Evolutionary conservation across 2,113 vertebrate species (phyloP).

Genomic region (Polypterus bichir): DNA sequence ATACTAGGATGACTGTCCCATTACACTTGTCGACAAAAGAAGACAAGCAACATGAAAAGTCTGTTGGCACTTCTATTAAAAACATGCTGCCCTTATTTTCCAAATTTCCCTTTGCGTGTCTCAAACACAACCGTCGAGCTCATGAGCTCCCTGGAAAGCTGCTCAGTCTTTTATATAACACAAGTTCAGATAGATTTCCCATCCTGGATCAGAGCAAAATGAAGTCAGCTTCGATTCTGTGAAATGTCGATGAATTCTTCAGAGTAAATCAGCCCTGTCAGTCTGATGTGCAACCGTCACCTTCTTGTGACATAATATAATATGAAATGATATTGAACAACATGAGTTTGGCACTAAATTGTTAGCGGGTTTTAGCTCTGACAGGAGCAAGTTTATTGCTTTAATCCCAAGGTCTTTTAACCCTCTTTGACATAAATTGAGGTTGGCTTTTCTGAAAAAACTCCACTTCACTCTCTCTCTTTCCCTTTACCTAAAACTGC

Average conservation of each 20-base stretch:
- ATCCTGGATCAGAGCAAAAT: conserved; percentile 57
- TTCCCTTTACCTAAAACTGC: conserved; percentile 75
- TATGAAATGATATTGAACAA: conserved; percentile 97
- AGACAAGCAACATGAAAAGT: conserved; percentile 36
- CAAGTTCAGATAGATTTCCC: conserved; percentile 52
- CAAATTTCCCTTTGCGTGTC: conserved; percentile 13
- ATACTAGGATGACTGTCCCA: conserved; percentile 24
- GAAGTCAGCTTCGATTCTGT: conserved; percentile 73
- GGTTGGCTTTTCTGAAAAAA: conserved; percentile 82
- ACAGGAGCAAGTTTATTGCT: conserved; percentile 96
- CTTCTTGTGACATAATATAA: conserved; percentile 82
- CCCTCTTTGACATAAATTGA: conserved; percentile 97
- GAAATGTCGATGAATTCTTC: conserved; percentile 77
- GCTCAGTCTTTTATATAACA: conserved; percentile 18
- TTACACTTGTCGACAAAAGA: conserved; percentile 30
- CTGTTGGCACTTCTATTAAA: conserved; percentile 14
- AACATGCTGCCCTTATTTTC: conserved; percentile 19
- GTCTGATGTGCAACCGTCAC: conserved; percentile 86
- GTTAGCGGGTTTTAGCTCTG: conserved; percentile 90
- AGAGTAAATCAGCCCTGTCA: conserved; percentile 88
- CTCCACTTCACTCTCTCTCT: conserved; percentile 50
- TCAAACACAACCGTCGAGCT: neutral
- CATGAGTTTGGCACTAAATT: conserved; percentile 94
- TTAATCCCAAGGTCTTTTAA: conserved; percentile 96
- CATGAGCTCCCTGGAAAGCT: conserved; percentile 4